Conservation (phyloP, 1,140 invertebrate genomes). For the Microvelia longipes region DNA sequence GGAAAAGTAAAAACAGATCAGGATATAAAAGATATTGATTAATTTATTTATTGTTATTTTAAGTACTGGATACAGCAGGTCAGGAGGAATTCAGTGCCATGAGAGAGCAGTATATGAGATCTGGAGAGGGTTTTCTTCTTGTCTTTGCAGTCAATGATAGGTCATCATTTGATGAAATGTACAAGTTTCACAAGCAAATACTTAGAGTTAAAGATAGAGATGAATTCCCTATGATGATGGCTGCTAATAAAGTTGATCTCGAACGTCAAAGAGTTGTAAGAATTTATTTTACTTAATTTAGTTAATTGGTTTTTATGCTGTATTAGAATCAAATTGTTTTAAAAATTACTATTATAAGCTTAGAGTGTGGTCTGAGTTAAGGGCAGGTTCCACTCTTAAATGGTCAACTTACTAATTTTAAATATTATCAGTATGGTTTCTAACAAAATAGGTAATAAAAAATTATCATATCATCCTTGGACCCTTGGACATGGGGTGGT, state of each 20-base stretch:
- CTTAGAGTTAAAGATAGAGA: slow-evolving; percentile 83
- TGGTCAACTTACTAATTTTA: no score
- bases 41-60: slow-evolving; percentile 14
- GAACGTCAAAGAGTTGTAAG: slow-evolving; percentile 71
- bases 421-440: no score
- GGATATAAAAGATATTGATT: no score
- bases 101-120: slow-evolving; percentile 90
- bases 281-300: slow-evolving; percentile 8
- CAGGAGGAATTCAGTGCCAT: slow-evolving; percentile 97
- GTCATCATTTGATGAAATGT: slow-evolving; percentile 84
- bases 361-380: no score
- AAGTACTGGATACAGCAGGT: slow-evolving; percentile 90
- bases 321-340: background rate
- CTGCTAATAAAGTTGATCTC: slow-evolving; percentile 91
- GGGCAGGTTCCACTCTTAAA: no score
- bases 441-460: no score
- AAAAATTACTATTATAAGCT: no score
- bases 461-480: no score
- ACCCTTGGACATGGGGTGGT: no score
- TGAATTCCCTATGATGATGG: slow-evolving; percentile 91
- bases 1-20: no score
- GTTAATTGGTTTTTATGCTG: background rate
- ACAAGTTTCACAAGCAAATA: slow-evolving; percentile 87
- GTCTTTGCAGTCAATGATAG: slow-evolving; percentile 87
- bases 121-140: slow-evolving; percentile 87